Base-by-base conservation (phyloP, 2,797 vertebrate genomes). In the Sparidentex hasta region DNA sequence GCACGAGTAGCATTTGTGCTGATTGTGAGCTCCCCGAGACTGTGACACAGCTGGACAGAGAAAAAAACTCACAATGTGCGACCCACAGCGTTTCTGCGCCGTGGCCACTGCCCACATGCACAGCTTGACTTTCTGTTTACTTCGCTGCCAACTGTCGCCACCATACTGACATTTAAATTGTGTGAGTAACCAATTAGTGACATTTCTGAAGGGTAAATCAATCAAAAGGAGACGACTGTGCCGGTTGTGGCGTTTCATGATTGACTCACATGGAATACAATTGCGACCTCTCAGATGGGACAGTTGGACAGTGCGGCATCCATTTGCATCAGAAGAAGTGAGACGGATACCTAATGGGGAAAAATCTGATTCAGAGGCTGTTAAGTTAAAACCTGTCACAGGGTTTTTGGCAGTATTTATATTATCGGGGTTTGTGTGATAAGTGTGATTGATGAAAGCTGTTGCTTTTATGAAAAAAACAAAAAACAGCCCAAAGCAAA, bases 201-300 rank as follows among this genome's bases (percentile, higher is more conserved):
- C 79, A 84, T 89, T 85, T 90, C 50, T 87, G 63, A 76, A 74
- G 72, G 73, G 59, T 74, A 73, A 88, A 82, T 85, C 81, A 80
- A 92, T 89, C 81, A 82, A 68, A 87, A 64, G 48, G 55, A 44
- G 71, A 73, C 78, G 78, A 72, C 12, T 55, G 68, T 55, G 27
- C 69, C n/a, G 33, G 46, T 73, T 27, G 3, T 51, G 67, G 25
- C 29, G 29, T 54, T 2, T 3, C 81, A 1, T 7, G 84, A 89
- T 71, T 84, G 87, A 43, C 61, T 73, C 23, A 13, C 44, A 55
- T 65, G 27, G 80, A 84, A 87, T 38, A 69, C 64, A 76, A 80
- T 84, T 79, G 63, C 38, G 62, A 76, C 47, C 47, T 72, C 71
- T 65, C 23, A 44, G 58, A 50, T 56, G 44, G 64, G 74, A 62